Base-by-base conservation (phyloP, 2,797 vertebrate genomes). In the Typhlichthys eigenmanni region DNA sequence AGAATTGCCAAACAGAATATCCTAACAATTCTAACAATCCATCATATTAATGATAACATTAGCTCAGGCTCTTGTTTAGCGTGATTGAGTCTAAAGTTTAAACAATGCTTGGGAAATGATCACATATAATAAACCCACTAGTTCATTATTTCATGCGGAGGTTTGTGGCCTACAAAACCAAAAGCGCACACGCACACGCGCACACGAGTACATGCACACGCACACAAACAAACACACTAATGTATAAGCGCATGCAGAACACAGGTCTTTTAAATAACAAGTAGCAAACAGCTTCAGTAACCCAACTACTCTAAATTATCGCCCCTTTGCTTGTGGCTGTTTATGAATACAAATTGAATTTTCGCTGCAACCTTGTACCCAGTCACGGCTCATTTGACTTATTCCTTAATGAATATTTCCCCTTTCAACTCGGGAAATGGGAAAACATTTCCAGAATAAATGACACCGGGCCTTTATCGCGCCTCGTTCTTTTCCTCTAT, bases 291-390 rank as follows among this genome's bases (percentile, higher is more conserved):
- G 82, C 83, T 85, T 74, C 76, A 76, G 80, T 76, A 71, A 85
- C 82, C 79, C 81, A 83, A 82, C 86, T 87, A 76, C 67, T 82
- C 75, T 88, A 87, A 92, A 91, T 90, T 84, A 91, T 91, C 88
- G 84, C 82, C 87, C 83, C 72, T 79, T 74, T 78, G 85, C 86
- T 88, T 24, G 82, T 88, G 86, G 87, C 87, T 86, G 85, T 90
- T 89, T 88, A 82, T 88, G 87, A 89, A 92, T 87, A 89, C 88
- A 92, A 93, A 92, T 93, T 91, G 91, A 91, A 91, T 92, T 91
- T 89, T 69, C 62, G 47, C 78, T 62, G 68, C 75, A 62, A 72
- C 85, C 85, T 83, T 83, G 84, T 67, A 60, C 74, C 19, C 83
- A 79, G 90, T 90, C 90, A 91, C n/a, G 91, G 81, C 91, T 92